phyloP scores from a whole-genome alignment of 64 coral and sea anemone genomes.

The Acropora tenuis region DNA sequence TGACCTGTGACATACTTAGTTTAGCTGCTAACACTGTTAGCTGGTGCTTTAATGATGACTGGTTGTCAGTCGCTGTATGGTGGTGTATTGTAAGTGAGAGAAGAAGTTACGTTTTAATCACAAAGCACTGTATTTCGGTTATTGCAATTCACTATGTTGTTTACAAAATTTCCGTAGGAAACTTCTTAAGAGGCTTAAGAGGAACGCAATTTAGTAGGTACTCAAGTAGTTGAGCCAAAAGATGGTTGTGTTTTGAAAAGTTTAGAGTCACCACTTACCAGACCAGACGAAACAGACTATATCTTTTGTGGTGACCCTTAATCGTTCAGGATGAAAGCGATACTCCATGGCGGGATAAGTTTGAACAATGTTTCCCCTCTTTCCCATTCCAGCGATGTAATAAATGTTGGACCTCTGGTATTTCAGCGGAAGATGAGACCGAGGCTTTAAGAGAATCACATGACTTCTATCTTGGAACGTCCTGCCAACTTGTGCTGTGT shows the following conservation, averaged over 20 bases:
- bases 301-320: constrained; percentile 44
- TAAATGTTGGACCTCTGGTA: constrained; percentile 46
- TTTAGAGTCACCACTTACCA: background rate
- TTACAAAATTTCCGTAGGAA: too few species aligned
- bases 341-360: constrained; percentile 67
- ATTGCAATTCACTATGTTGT: too few species aligned
- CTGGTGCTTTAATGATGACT: too few species aligned
- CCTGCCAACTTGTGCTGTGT: constrained; percentile 37
- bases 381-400: constrained; percentile 62
- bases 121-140: too few species aligned
- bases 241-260: background rate
- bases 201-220: too few species aligned
- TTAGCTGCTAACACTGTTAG: too few species aligned
- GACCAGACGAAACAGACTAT: constrained; percentile 63
- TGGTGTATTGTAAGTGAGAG: too few species aligned
- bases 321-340: constrained; percentile 57
- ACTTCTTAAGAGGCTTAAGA: too few species aligned
- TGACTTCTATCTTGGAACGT: constrained; percentile 71
- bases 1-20: too few species aligned
- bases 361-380: constrained; percentile 69
- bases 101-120: too few species aligned
- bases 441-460: constrained; percentile 47
- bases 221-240: too few species aligned
- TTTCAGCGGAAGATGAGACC: background rate
- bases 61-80: too few species aligned